Evolutionary conservation across 92 coral and sea anemone species (phyloP).

Genomic region (Actinostola sp.): DNA sequence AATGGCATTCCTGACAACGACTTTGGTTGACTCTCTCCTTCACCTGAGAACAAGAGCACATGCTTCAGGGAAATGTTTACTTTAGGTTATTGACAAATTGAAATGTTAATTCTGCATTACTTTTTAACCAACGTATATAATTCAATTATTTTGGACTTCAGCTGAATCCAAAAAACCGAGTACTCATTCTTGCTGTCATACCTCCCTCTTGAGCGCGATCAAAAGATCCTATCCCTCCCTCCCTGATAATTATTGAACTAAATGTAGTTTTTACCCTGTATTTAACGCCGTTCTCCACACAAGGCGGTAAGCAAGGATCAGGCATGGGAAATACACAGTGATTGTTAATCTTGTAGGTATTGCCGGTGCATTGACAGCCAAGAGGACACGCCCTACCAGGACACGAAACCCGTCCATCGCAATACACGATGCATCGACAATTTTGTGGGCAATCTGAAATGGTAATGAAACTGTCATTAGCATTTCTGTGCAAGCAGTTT

Average conservation of each 20-base stretch:
- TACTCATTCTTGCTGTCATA: too few relatives aligned
- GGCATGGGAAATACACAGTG: conserved; percentile 76
- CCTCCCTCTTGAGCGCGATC: too few relatives aligned
- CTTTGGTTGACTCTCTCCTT: background rate
- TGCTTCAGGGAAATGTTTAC: too few relatives aligned
- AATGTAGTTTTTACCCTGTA: conserved; percentile 52
- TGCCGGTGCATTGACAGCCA: conserved; percentile 52
- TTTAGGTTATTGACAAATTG: too few relatives aligned
- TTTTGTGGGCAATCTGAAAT: conserved; percentile 41
- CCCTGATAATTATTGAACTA: too few relatives aligned
- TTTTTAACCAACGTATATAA: too few relatives aligned
- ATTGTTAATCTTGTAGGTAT: conserved; percentile 33
- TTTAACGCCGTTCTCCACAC: conserved; percentile 51
- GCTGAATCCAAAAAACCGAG: too few relatives aligned
- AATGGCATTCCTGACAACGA: conserved; percentile 42
- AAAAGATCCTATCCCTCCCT: too few relatives aligned
- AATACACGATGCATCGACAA: conserved; percentile 50
- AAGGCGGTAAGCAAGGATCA: conserved; percentile 58
- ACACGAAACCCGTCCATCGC: conserved; percentile 46
- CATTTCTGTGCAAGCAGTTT: too few relatives aligned
- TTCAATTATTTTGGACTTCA: too few relatives aligned
- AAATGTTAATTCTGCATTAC: too few relatives aligned
- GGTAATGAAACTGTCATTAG: background rate
- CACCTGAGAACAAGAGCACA: background rate
- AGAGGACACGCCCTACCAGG: conserved; percentile 52